These are phyloP conservation scores for Crotalus helleri DNA, from an alignment of 2,113 vertebrate genomes.

Conservation along the genomic window DNA sequence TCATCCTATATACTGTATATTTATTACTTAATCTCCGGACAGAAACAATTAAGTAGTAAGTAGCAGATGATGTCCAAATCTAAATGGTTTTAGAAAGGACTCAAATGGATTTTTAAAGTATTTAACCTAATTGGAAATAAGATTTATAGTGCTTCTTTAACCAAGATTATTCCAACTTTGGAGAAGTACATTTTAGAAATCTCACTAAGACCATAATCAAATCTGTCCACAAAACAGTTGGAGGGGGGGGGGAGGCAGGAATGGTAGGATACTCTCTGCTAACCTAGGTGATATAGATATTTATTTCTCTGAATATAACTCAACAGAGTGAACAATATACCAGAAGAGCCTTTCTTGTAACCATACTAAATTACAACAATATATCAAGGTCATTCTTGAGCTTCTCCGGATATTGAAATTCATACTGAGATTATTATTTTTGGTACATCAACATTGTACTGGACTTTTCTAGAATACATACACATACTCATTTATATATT, in stretches of 20 bases:
- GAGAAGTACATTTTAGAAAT: slow-evolving; percentile 27
- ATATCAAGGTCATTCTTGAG: slow-evolving; percentile 18
- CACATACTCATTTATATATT: neutral
- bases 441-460: neutral
- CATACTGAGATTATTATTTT: slow-evolving; percentile 24
- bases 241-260: neutral
- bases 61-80: slow-evolving; percentile 33
- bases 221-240: slow-evolving; percentile 38
- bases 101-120: slow-evolving; percentile 50
- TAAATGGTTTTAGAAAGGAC: slow-evolving; percentile 54
- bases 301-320: slow-evolving; percentile 21
- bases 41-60: slow-evolving; percentile 48
- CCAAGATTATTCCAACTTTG: slow-evolving; percentile 37
- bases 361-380: slow-evolving; percentile 13
- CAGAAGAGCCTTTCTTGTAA: slow-evolving; percentile 17
- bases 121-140: slow-evolving; percentile 60
- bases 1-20: slow-evolving; percentile 46
- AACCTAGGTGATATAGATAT: slow-evolving; percentile 17
- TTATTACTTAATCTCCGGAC: slow-evolving; percentile 55
- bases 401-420: slow-evolving; percentile 12
- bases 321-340: neutral
- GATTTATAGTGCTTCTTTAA: slow-evolving; percentile 56
- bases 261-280: neutral
- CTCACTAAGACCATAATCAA: slow-evolving; percentile 50
- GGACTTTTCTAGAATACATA: neutral